A percentile compares a stretch with the other conserved stretches of the same genome.
These are phyloP conservation scores for Enteromius thamalakanensis DNA, from an alignment of 2,797 vertebrate genomes.

Conservation along the genomic window DNA sequence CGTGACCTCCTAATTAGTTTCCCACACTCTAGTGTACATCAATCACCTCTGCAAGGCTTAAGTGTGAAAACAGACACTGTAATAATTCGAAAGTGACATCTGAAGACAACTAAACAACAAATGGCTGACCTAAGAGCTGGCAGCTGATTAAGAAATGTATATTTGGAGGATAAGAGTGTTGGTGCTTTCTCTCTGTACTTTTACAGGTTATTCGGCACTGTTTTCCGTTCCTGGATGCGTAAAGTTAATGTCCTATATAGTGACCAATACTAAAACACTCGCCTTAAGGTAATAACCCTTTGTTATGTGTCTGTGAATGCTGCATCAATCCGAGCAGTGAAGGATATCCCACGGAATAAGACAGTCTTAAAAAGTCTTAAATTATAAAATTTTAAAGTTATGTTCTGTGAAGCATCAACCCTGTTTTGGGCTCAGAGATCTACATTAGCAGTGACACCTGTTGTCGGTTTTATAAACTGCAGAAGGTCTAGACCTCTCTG, in stretches of 20 bases:
- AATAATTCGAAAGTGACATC: slow-evolving; percentile 31
- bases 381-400: background rate
- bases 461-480: slow-evolving; percentile 41
- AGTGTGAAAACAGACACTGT: slow-evolving; percentile 44
- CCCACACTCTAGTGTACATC: slow-evolving; percentile 29
- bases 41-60: slow-evolving; percentile 17
- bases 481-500: slow-evolving; percentile 1
- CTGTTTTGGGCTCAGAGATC: background rate
- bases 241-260: slow-evolving; percentile 9
- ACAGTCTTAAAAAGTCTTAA: background rate
- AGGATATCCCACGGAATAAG: background rate
- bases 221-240: background rate
- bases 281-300: background rate
- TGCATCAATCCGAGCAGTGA: background rate
- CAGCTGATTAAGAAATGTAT: slow-evolving; percentile 29
- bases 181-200: background rate
- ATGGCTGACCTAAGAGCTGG: slow-evolving; percentile 31
- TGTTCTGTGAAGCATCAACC: background rate
- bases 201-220: background rate
- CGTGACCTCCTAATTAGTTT: slow-evolving; percentile 38
- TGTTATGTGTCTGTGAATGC: background rate
- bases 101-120: slow-evolving; percentile 21
- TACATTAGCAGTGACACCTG: slow-evolving; percentile 43
- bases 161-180: background rate
- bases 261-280: slow-evolving; percentile 8